These are phyloP conservation scores for Pimpla rufipes DNA, from an alignment of 2,888 invertebrate genomes.

Conservation along the genomic window DNA sequence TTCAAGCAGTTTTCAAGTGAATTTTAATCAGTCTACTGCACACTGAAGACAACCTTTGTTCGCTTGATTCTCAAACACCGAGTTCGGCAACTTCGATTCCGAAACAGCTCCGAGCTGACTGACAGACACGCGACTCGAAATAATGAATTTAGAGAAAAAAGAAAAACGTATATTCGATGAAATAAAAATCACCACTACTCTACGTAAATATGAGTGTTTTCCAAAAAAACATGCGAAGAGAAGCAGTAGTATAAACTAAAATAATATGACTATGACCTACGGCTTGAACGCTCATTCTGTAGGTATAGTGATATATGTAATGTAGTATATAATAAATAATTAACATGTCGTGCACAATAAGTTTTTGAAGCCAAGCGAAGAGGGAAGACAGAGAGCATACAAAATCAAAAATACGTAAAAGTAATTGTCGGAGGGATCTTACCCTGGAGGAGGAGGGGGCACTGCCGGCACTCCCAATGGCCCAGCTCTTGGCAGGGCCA, in stretches of 20 bases:
- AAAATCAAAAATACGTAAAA: slow-evolving; percentile 80
- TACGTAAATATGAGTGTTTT: slow-evolving; percentile 62
- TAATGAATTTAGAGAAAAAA: slow-evolving; percentile 17
- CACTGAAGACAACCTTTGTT: background rate
- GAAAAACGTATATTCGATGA: slow-evolving; percentile 12
- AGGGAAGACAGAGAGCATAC: slow-evolving; percentile 84
- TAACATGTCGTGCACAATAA: slow-evolving; percentile 80
- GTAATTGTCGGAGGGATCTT: slow-evolving; percentile 86
- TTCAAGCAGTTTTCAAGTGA: background rate
- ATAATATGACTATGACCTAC: slow-evolving; percentile 57
- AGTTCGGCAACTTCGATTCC: background rate
- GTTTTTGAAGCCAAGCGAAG: slow-evolving; percentile 84
- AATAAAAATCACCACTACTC: slow-evolving; percentile 53
- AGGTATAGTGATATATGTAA: slow-evolving; percentile 72
- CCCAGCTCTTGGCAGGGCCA: slow-evolving; percentile 85
- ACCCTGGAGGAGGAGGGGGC: slow-evolving; percentile 88
- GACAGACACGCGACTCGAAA: background rate
- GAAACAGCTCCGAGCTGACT: background rate
- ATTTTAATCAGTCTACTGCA: slow-evolving; percentile 8
- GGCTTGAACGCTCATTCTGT: slow-evolving; percentile 34
- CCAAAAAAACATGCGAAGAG: slow-evolving; percentile 65
- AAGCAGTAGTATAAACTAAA: slow-evolving; percentile 63
- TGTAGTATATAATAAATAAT: slow-evolving; percentile 74
- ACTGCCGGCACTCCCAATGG: slow-evolving; percentile 85
- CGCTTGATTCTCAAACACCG: background rate